phyloP scores from a whole-genome alignment of 2,113 vertebrate species.

The Oncorhynchus keta region DNA sequence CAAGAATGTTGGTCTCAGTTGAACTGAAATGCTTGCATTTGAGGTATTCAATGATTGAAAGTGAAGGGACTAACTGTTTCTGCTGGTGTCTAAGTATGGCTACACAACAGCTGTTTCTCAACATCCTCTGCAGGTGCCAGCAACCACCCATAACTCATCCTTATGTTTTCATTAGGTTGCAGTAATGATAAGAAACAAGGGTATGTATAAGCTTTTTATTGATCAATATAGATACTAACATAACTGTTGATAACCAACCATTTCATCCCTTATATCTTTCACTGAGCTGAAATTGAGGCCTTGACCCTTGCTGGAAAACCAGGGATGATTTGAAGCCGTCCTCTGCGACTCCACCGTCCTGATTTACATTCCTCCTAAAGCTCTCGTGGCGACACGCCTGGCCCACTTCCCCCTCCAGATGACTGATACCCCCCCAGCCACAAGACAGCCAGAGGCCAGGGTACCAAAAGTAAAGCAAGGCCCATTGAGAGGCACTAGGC shows the following conservation, averaged over 20 bases:
- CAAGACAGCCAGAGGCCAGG: neutral
- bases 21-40: neutral
- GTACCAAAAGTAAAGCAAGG: neutral
- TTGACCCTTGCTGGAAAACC: neutral
- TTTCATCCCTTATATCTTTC: neutral
- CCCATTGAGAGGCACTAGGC: neutral
- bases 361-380: constrained; percentile 5
- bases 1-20: neutral
- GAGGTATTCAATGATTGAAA: neutral
- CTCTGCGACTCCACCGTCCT: neutral
- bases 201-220: neutral
- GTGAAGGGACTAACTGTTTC: neutral
- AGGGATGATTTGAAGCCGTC: neutral
- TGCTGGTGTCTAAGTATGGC: neutral
- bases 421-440: neutral
- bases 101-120: neutral
- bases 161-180: neutral
- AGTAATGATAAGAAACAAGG: neutral
- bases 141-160: neutral
- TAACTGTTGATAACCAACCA: neutral
- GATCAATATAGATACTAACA: neutral
- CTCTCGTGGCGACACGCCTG: neutral
- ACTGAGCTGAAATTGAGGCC: neutral
- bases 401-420: neutral
- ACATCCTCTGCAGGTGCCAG: neutral